Percentiles rank a stretch among this genome's conserved stretches.
phyloP scores from a whole-genome alignment of 2,888 invertebrate genomes.

The Deilephila porcellus region DNA sequence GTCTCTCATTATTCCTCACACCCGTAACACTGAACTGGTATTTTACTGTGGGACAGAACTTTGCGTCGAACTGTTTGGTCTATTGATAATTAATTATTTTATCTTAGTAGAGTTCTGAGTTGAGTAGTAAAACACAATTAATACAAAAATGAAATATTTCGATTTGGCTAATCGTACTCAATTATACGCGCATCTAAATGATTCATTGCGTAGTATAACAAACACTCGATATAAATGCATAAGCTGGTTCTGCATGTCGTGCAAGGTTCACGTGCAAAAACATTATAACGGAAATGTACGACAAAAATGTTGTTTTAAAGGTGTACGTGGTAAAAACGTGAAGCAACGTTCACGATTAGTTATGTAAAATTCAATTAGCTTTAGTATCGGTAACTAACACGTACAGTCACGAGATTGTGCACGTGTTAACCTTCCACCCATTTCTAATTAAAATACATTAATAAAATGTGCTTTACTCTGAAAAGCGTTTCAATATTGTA shows the following conservation, averaged over 20 bases:
- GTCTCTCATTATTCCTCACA: no score
- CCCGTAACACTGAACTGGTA: no score
- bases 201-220: conserved; percentile 23
- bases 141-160: no score
- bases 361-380: conserved; percentile 61
- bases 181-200: conserved; percentile 5
- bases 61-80: no score
- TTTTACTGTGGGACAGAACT: no score
- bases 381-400: conserved; percentile 47
- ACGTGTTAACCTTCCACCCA: conserved; percentile 50
- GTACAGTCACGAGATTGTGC: conserved; percentile 53
- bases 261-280: conserved; percentile 52
- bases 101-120: no score
- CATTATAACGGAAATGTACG: conserved; percentile 49
- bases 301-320: conserved; percentile 58
- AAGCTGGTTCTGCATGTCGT: conserved; percentile 47
- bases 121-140: no score
- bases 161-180: no score
- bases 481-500: background rate
- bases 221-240: conserved; percentile 14
- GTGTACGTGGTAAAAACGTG: conserved; percentile 56
- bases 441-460: conserved; percentile 63
- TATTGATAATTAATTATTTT: no score
- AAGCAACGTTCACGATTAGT: conserved; percentile 50
- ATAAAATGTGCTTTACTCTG: conserved; percentile 41